A percentile compares a stretch with the other conserved stretches of the same genome.
phyloP scores from a whole-genome alignment of 2,113 vertebrate genomes.

The Okapia johnstoni region DNA sequence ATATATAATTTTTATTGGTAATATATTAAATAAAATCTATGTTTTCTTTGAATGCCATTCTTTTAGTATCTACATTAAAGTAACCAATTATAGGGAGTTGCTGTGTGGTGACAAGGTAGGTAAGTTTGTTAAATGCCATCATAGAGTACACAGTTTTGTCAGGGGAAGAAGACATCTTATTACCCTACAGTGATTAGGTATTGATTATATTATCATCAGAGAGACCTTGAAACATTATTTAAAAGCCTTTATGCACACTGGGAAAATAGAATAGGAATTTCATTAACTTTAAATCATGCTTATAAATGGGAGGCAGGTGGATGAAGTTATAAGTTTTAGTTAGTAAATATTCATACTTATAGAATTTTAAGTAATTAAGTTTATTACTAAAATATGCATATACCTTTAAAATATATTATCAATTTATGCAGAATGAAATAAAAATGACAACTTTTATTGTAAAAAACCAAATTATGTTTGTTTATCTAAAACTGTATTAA shows the following conservation, averaged over 20 bases:
- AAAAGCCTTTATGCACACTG: neutral
- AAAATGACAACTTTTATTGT: neutral
- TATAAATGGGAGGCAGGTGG: neutral
- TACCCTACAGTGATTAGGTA: neutral
- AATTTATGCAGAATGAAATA: neutral
- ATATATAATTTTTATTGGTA: neutral
- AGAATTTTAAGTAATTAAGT: neutral
- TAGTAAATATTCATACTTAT: neutral
- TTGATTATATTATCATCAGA: neutral
- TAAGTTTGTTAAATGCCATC: neutral
- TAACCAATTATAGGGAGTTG: neutral
- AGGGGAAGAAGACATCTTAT: neutral
- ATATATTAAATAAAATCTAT: neutral
- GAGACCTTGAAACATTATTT: neutral
- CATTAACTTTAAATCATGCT: neutral
- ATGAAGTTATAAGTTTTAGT: neutral
- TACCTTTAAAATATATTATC: neutral
- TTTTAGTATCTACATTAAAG: neutral
- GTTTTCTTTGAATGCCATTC: neutral
- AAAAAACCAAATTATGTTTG: neutral
- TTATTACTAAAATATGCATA: neutral
- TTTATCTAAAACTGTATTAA: neutral
- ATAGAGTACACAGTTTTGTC: neutral
- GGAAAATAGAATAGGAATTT: neutral
- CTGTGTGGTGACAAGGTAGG: neutral